These are phyloP conservation scores for Plecturocebus donacophilus DNA, from an alignment of 2,113 vertebrate species.

Conservation along the genomic window DNA sequence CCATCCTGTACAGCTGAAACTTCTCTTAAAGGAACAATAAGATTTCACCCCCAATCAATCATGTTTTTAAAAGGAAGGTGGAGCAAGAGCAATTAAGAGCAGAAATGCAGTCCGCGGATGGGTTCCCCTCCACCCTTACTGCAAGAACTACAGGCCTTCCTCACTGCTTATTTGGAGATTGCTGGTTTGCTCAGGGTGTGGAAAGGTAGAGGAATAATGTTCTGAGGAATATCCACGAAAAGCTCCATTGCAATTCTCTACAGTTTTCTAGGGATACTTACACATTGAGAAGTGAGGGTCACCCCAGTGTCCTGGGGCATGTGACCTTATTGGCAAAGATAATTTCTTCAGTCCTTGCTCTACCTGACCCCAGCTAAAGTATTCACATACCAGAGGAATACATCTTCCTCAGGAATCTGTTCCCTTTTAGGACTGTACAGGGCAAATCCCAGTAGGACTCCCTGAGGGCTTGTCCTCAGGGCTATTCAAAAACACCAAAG, in stretches of 20 bases:
- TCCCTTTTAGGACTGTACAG: background rate
- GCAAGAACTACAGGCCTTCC: background rate
- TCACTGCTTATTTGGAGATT: background rate
- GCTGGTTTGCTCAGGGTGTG: background rate
- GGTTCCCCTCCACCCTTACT: background rate
- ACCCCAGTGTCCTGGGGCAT: background rate
- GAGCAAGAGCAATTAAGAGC: too few relatives aligned
- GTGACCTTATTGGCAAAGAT: background rate
- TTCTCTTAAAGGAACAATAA: background rate
- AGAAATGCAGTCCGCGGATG: too few relatives aligned
- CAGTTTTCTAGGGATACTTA: background rate
- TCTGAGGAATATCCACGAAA: background rate
- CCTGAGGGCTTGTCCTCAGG: background rate
- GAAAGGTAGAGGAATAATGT: fast-evolving
- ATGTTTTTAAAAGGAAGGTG: background rate
- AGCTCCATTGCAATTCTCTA: background rate
- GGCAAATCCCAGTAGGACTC: background rate
- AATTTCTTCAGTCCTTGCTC: background rate
- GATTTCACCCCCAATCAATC: background rate
- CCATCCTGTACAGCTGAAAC: background rate
- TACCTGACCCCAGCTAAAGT: background rate
- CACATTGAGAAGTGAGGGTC: background rate
- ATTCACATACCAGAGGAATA: background rate
- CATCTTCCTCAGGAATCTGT: background rate
- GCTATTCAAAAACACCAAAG: background rate